Evolutionary conservation across 2,888 invertebrate species (phyloP), one percentile per base, ranked within the genome.

Genomic region (Epirrhoe tristata): DNA sequence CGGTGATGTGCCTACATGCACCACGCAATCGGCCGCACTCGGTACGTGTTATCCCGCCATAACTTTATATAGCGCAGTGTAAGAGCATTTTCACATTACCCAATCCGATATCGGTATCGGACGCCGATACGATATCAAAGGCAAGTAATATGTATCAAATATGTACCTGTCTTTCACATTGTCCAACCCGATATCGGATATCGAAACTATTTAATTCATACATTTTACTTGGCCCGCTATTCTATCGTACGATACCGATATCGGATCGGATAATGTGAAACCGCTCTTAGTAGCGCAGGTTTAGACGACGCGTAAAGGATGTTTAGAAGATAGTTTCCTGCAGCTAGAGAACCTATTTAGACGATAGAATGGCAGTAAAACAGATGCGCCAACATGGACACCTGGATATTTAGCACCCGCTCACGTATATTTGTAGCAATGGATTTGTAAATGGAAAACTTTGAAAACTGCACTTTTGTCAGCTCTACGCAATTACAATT

Each of bases 301-400:
- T 48, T 16, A 1, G 6, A 48, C 48, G 48, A 43, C 12, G 39
- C 39, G 12, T 43, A 12, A 43, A 43, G 39, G 39, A 10, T 43
- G 39, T 12, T 16, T 48, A 48, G 14, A 48, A 16, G 16, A 16
- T 48, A 5, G 48, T 48, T 48, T 12, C 48, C 14, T 48, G 48
- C 10, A 52, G 52, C 31, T 52, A 10, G 52, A 52, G 31, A 52
- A 52, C 52, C 52, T 52, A 52, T 52, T 24, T 31, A 52, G 52
- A 10, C 52, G 52, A 55, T 55, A 43, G 39, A 55, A 10, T 14
- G 39, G 55, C 55, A 39, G 39, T 55, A 55, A 39, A 55, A 17
- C 14, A 55, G 55, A 43, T 39, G 55, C 55, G 39, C 39, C 36
- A 32, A 14, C 53, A 16, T 16, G 31, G 50, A 51, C 24, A 52